Evolutionary conservation across 2,888 invertebrate species (phyloP).

Genomic region (Catocala sponsa): DNA sequence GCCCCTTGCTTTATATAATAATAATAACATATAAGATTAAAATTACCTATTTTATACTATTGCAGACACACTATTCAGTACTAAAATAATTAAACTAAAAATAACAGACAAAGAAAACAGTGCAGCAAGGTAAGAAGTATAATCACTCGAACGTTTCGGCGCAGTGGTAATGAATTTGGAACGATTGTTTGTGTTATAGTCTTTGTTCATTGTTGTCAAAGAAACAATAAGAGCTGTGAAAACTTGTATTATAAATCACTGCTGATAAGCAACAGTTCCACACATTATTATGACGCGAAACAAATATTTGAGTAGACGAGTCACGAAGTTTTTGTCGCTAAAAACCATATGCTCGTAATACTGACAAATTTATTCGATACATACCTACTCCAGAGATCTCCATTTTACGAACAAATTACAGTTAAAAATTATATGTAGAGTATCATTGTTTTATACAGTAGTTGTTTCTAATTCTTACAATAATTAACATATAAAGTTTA

Average conservation of each 20-base stretch:
- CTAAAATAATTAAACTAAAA: conserved; percentile 24
- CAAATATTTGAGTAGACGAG: conserved; percentile 20
- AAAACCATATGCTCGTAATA: conserved; percentile 23
- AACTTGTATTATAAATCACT: conserved; percentile 26
- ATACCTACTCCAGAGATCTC: conserved; percentile 80
- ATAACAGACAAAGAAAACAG: conserved; percentile 36
- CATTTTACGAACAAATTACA: conserved; percentile 61
- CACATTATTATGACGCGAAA: conserved; percentile 5
- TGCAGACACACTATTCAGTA: not conserved
- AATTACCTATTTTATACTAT: conserved; percentile 30
- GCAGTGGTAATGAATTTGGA: conserved; percentile 35
- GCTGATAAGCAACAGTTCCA: conserved; percentile 26
- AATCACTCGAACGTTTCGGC: conserved; percentile 39
- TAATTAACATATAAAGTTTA: conserved; percentile 15
- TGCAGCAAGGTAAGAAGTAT: conserved; percentile 33
- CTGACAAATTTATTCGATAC: conserved; percentile 44
- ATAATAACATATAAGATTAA: not conserved
- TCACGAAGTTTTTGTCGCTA: conserved; percentile 13
- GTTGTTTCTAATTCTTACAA: conserved; percentile 19
- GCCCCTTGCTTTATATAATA: too few relatives aligned
- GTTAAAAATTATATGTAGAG: conserved; percentile 22
- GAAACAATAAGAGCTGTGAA: conserved; percentile 51
- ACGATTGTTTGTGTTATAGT: conserved; percentile 61
- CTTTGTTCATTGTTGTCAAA: conserved; percentile 77
- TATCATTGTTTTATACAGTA: conserved; percentile 31